phyloP scores from a whole-genome alignment of 2,797 vertebrate genomes.

The Malacoctenus gilli region DNA sequence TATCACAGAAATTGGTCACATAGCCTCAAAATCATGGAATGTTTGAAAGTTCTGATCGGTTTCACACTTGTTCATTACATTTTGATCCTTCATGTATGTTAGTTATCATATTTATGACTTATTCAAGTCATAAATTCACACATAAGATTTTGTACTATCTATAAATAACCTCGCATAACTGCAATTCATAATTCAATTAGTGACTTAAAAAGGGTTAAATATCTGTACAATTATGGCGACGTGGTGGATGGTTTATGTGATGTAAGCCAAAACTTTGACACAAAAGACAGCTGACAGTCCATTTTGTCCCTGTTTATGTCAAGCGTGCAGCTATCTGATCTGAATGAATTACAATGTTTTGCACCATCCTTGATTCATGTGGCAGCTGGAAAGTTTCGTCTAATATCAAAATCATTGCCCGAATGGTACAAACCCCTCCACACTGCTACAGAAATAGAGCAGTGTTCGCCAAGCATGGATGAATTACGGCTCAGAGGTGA shows the following conservation, averaged over 20 bases:
- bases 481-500: slow-evolving; percentile 52
- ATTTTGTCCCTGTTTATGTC: slow-evolving; percentile 42
- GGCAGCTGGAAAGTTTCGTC: slow-evolving; percentile 50
- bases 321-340: slow-evolving; percentile 43
- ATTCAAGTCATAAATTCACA: no score
- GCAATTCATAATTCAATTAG: no score
- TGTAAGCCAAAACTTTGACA: slow-evolving; percentile 30
- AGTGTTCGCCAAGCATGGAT: slow-evolving; percentile 36
- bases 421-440: slow-evolving; percentile 41
- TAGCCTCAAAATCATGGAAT: no score
- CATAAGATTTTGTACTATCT: no score
- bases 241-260: slow-evolving; percentile 9
- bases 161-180: no score
- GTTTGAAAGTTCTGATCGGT: no score
- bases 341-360: slow-evolving; percentile 38
- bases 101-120: no score
- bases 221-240: neutral
- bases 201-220: neutral
- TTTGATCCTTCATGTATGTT: no score
- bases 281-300: slow-evolving; percentile 36
- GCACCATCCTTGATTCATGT: slow-evolving; percentile 50
- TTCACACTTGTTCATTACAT: no score
- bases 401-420: slow-evolving; percentile 54
- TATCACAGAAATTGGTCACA: no score
- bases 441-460: slow-evolving; percentile 32